Evolutionary conservation across 2,888 invertebrate species (phyloP), one percentile per base, ranked within the genome.

Genomic region (Lepas anatifera): DNA sequence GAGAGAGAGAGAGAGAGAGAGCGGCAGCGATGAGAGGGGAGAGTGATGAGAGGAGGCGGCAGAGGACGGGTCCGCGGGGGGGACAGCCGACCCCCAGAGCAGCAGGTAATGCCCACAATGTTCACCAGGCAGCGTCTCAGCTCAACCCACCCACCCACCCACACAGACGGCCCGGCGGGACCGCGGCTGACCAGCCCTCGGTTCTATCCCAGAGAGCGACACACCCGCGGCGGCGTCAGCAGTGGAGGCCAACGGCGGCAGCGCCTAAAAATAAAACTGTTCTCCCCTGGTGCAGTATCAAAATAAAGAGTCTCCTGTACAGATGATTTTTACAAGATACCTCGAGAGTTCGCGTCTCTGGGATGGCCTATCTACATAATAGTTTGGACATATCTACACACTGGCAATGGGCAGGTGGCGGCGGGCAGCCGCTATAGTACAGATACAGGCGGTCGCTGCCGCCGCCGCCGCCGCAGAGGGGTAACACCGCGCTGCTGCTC

Each of bases 261-360:
- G n/a, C n/a, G n/a, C n/a, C n/a, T n/a, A 52, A 29, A 52, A 52
- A 52, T 29, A 52, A 52, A 52, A 52, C 18, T 29, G 4, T 52
- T 18, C 32, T 16, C 32, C 32, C 22, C n/a, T 32, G 52, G 13
- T 52, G 29, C 32, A 32, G 52, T 52, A 52, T 52, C 52, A 52
- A 52, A 52, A 52, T 52, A 52, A 52, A 52, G 52, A 29, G 52
- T 52, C 29, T 13, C 52, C 52, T 52, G 52, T 52, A 52, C 52
- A 52, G 52, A 52, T 52, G 52, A 52, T 52, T 52, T 52, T 52
- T 52, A 52, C 52, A 52, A 52, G 52, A 52, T 52, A n/a, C n/a
- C n/a, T n/a, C 29, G 52, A 52, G 52, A 52, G 13, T 11, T 16
- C 3, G n/a, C n/a, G 25, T 52, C 52, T 29, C 41, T 16, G 52